Base-by-base conservation (phyloP, 2,113 vertebrate species). In the Peromyscus leucopus region DNA sequence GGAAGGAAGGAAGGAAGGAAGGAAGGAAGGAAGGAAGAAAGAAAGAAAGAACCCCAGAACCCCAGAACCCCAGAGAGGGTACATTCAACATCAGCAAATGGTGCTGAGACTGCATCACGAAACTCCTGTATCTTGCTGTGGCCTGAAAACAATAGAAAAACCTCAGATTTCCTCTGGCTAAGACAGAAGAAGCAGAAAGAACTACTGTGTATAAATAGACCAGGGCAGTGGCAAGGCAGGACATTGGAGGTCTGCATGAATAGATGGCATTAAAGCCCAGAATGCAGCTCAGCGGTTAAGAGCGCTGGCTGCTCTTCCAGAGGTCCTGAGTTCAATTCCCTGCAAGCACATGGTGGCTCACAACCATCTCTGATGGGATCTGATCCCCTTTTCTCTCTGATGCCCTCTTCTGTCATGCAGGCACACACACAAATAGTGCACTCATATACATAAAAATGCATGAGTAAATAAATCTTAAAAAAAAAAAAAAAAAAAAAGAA, bases 91-190 rank as follows among this genome's bases (percentile, higher is more conserved):
- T 94, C 57, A 61, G 39, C 51, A 76, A 96, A 90, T 46, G 79
- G 33, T 1, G 21, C 51, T 92, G 69, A 39, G 51, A 86, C 0
- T 36, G 9, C 21, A 17, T n/a, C 39, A 55, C 46, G 61, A 96
- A 97, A 91, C 95, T 57, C n/a, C 28, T 22, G 12, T 85, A 31
- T 75, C 39, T 7, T 74, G 22, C 2, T 51, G 33, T 59, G 28
- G 9, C 82, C n/a, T 65, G n/a, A 63, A n/a, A 95, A 61, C 59
- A 89, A 79, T 36, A 75, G n/a, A 61, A 92, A 39, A 87, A 59
- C 39, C 65, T 13, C 85, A 78, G 33, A 31, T 42, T 19, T 74
- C 33, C 33, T 22, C 36, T 59, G 55, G 21, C 61, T 86, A 17
- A 24, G 39, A 57, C 1, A 51, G n/a, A 67, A 24, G 22, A 80